Conservation (phyloP, 2,888 invertebrate genomes). For the Caenorhabditis imperialis region DNA sequence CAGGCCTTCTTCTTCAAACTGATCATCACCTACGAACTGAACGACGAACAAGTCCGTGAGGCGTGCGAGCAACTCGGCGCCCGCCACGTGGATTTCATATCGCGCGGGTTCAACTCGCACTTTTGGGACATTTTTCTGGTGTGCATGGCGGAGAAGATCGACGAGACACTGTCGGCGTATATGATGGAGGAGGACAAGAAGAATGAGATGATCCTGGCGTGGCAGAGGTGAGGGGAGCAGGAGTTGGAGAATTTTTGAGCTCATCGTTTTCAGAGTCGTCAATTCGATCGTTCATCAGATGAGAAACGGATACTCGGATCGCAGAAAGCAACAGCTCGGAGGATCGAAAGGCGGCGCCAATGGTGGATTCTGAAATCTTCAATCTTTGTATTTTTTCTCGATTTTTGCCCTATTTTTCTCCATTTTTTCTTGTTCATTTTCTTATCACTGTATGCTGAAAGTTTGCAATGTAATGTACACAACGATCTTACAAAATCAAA, state of each 20-base stretch:
- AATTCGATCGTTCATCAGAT: conserved; percentile 65
- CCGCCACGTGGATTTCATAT: conserved; percentile 67
- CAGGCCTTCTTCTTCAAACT: conserved; percentile 66
- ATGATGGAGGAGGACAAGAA: conserved; percentile 56
- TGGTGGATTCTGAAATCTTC: conserved; percentile 25
- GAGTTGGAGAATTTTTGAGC: not conserved
- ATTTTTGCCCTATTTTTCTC: too few relatives aligned
- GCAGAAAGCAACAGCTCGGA: conserved; percentile 55
- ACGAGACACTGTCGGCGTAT: conserved; percentile 58
- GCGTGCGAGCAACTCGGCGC: conserved; percentile 65
- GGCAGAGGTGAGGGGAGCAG: conserved; percentile 56
- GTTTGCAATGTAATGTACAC: too few relatives aligned
- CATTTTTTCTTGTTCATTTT: too few relatives aligned
- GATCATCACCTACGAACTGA: conserved; percentile 60
- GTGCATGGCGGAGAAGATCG: conserved; percentile 65
- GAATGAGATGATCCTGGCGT: conserved; percentile 62
- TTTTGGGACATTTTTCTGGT: conserved; percentile 67
- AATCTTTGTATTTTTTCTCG: too few relatives aligned
- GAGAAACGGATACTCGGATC: conserved; percentile 64
- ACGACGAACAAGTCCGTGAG: conserved; percentile 56
- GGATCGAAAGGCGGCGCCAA: conserved; percentile 32
- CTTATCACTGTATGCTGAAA: too few relatives aligned
- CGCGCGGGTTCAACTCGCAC: conserved; percentile 67
- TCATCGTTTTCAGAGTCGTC: conserved; percentile 52
- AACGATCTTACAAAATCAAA: too few relatives aligned